Evolutionary conservation across 2,113 vertebrate genomes (phyloP).

Genomic region (Saccopteryx leptura): DNA sequence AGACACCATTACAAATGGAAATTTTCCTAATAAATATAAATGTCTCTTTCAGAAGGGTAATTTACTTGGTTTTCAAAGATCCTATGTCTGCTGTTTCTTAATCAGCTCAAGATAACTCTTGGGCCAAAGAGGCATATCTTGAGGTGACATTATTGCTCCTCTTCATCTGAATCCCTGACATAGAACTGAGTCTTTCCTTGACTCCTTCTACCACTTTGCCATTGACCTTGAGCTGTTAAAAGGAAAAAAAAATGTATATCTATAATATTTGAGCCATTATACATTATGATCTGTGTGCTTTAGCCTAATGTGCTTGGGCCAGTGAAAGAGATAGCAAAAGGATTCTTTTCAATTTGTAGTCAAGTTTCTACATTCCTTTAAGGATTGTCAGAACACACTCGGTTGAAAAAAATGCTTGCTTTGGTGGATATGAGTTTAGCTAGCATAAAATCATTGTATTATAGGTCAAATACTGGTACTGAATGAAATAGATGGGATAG

Average conservation of each 20-base stretch:
- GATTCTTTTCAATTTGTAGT: neutral
- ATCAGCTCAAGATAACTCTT: neutral
- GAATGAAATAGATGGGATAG: neutral
- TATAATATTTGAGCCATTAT: neutral
- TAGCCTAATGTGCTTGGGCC: neutral
- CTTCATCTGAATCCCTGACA: neutral
- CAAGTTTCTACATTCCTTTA: conserved; percentile 41
- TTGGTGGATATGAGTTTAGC: neutral
- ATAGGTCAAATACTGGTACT: neutral
- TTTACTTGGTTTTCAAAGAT: neutral
- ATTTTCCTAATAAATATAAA: neutral
- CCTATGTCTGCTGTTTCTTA: neutral
- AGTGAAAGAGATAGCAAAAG: neutral
- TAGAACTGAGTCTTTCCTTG: fast-evolving
- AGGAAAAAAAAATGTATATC: neutral
- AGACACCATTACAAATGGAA: neutral
- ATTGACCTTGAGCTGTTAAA: neutral
- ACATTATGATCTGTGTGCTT: neutral
- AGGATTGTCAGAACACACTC: neutral
- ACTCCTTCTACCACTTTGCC: neutral
- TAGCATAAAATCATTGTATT: neutral
- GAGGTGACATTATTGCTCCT: neutral
- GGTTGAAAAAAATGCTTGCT: neutral
- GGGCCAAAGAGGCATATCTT: neutral
- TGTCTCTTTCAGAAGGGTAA: neutral